Percentiles rank a stretch among this genome's conserved stretches.
phyloP scores from a whole-genome alignment of 2,113 vertebrate species.

The Antennarius striatus region DNA sequence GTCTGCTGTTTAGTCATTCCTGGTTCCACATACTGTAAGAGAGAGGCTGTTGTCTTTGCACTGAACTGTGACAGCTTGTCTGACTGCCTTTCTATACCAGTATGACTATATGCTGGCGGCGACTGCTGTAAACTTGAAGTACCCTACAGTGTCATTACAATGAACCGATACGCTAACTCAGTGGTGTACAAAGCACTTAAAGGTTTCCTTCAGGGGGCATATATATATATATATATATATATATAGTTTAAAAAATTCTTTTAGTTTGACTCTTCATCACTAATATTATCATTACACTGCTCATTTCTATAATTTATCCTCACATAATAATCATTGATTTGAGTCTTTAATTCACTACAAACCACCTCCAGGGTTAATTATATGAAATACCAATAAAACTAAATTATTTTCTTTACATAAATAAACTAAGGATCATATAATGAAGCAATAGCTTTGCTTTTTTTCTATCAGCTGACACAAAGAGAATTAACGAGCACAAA shows the following conservation, averaged over 20 bases:
- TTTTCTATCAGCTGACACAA: constrained; percentile 9
- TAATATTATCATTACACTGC: no score
- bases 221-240: not conserved
- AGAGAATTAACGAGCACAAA: constrained; percentile 6
- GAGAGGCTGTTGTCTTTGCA: constrained; percentile 29
- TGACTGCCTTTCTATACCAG: not conserved
- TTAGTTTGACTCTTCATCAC: no score
- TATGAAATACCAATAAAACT: no score
- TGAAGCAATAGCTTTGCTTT: no score
- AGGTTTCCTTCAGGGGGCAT: not conserved
- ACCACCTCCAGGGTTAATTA: no score
- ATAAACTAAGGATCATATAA: no score
- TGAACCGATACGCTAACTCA: no score
- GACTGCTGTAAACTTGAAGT: not conserved
- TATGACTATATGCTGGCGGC: not conserved
- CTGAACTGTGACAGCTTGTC: constrained; percentile 49
- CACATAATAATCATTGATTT: no score
- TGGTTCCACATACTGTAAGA: constrained; percentile 27
- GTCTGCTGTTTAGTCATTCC: constrained; percentile 23
- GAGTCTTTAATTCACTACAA: no score
- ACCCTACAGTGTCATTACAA: no score
- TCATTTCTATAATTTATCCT: no score
- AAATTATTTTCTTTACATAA: no score
- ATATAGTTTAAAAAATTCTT: not conserved
- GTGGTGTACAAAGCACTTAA: not conserved